phyloP scores from a whole-genome alignment of 2,797 vertebrate species.

The Apogon hyalosoma region DNA sequence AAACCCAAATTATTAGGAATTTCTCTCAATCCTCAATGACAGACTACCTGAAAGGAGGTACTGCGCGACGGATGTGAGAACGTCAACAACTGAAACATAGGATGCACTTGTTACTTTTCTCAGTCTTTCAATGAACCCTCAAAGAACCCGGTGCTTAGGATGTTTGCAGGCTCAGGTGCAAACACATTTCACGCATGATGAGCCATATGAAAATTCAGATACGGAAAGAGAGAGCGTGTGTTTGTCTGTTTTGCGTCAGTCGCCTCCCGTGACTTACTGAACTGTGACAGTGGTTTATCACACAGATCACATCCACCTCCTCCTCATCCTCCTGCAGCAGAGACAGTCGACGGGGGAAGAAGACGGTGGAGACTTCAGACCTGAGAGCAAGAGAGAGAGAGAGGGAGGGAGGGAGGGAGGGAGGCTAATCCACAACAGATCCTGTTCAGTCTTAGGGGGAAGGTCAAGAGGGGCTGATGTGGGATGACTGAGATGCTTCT shows the following conservation, averaged over 20 bases:
- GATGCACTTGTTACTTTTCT: background rate
- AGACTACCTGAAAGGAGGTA: too few species aligned
- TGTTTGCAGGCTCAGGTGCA: slow-evolving; percentile 39
- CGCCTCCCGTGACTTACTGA: slow-evolving; percentile 39
- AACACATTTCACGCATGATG: slow-evolving; percentile 43
- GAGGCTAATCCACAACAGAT: slow-evolving; percentile 6
- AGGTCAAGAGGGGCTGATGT: background rate
- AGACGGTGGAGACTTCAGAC: slow-evolving; percentile 18
- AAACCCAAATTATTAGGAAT: background rate
- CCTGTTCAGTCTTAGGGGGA: background rate
- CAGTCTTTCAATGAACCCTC: slow-evolving; percentile 1
- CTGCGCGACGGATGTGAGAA: too few species aligned
- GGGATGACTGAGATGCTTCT: background rate
- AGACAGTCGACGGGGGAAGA: slow-evolving; percentile 9
- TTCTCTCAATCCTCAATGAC: background rate
- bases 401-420: background rate
- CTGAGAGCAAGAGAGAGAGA: background rate
- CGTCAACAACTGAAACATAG: background rate
- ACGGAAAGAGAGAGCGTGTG: slow-evolving; percentile 16
- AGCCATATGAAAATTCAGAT: slow-evolving; percentile 32
- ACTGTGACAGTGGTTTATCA: slow-evolving; percentile 27
- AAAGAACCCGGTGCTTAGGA: background rate
- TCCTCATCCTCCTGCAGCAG: slow-evolving; percentile 5
- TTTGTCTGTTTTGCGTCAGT: background rate
- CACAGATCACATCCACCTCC: slow-evolving; percentile 13